Evolutionary conservation across 2,113 vertebrate genomes (phyloP).

Genomic region (Mesoclemmys tuberculata): DNA sequence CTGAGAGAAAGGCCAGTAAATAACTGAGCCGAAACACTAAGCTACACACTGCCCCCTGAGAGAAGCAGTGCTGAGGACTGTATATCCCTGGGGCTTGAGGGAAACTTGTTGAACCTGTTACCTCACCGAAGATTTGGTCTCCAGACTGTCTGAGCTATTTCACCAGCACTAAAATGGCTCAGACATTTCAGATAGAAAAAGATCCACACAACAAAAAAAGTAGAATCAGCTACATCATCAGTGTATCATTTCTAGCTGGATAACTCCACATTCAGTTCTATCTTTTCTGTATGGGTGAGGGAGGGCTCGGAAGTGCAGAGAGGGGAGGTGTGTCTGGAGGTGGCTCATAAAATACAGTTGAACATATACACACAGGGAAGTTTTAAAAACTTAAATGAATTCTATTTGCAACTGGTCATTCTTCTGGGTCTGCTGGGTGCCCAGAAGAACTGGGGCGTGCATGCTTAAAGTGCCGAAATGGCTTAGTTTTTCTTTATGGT

Average conservation of each 20-base stretch:
- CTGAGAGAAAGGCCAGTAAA: not conserved
- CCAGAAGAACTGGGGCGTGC: not conserved
- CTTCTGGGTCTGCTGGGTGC: not conserved
- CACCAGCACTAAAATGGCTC: not conserved
- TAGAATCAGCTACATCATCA: not conserved
- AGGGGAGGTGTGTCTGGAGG: not conserved
- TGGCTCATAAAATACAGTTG: not conserved
- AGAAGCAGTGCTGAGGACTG: rapidly evolving
- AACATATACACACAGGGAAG: not conserved
- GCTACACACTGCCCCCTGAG: not conserved
- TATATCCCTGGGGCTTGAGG: not conserved
- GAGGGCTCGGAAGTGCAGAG: not conserved
- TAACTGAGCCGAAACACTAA: not conserved
- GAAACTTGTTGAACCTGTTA: constrained; percentile 6
- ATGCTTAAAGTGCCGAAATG: not conserved
- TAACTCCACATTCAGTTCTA: not conserved
- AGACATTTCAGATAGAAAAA: not conserved
- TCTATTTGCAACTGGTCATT: not conserved
- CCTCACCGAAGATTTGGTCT: not conserved
- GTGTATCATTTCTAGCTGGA: not conserved
- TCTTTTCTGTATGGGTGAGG: not conserved
- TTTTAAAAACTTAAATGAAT: not conserved
- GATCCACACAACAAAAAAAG: not conserved
- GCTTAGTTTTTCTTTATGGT: not conserved
- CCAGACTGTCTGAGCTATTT: constrained; percentile 5